Evolutionary conservation across 2,113 vertebrate genomes (phyloP), one percentile per base, ranked within the genome.

Genomic region (Gila orcuttii): DNA sequence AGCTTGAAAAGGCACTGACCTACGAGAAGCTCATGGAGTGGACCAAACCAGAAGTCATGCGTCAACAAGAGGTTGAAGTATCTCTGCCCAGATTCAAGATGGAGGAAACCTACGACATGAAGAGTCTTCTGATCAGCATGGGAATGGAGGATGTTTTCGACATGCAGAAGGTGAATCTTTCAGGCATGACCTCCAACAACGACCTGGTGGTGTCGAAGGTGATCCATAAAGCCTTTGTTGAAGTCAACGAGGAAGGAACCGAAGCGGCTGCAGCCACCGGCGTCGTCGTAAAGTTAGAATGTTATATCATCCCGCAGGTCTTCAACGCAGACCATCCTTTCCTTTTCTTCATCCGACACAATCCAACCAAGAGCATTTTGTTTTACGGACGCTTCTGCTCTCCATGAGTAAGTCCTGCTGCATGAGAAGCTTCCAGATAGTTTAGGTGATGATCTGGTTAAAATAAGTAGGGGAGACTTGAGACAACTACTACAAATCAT

Each of bases 261-360:
- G 96, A 98, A 89, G 97, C 97, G 0, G 92, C 95, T 0, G 96
- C 93, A 6, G 94, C 95, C 60, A 96, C 96, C 8, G 93, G 73
- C 1, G 3, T 6, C 28, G 28, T 28, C 28, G 1, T 28, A 28
- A 28, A 1, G 4, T 13, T 3, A 1, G 7, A 2, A 8, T 0
- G 13, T 28, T 28, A 1, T 1, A 28, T 28, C 28, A 28, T 28
- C 28, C 60, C 93, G 2, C 1, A 86, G 6, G 13, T 23, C 15
- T 97, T 99, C 88, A 90, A 92, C 17, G 97, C 95, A 4, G 95
- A 98, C 55, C 97, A 98, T 25, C 97, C 97, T 57, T 99, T 99
- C 90, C 89, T 98, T 45, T 97, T 97, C 91, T 95, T 96, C 83
- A 97, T 99, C 88, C 90, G 94, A 55, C 94, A 98, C 60, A 98